Base-by-base conservation (phyloP, 2,888 invertebrate genomes). In the Cyclophora punctaria region DNA sequence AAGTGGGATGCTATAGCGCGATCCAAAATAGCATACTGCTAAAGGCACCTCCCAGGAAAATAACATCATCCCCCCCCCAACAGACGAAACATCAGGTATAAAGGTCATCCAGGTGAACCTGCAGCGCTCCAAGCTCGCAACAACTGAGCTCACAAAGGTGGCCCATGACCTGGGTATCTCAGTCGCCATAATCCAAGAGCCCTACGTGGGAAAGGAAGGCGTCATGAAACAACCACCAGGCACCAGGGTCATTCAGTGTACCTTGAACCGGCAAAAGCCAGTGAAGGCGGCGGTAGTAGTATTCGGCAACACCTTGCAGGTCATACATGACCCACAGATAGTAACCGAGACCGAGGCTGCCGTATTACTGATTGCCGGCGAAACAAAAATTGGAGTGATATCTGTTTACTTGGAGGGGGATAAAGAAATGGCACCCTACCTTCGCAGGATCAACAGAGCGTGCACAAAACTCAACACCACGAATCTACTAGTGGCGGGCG, bases 1-100 rank as follows among this genome's bases (percentile, higher is more conserved):
- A 49, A 42, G 20, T 52, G 52, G 49, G 52, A 52, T 35, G 41
- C 45, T 3, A 3, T 52, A 7, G 52, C 52, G 3, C 37, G 52
- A 34, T 40, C 52, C 2, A 37, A 4, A 4, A 5, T 37, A 5
- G 37, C 37, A 37, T 37, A 37, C 37, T 37, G 37, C 37, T 37
- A 37, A 37, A 2, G 37, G 37, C 37, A 37, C 37, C 37, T 5
- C 37, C 4, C 37, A 37, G 37, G 2, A 20, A 20, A 20, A 20
- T 20, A 20, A 20, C 20, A 20, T 20, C 20, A 20, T 20, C 20
- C 20, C 20, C n/a, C 20, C 20, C 20, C 20, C 20, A 20, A 20
- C 20, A 20, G 20, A 20, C 20, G 20, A 20, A 20, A 20, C 20
- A 20, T 20, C 35, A 20, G 20, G 20, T 20, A 20, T 20, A 20